Percentiles rank a stretch among this genome's conserved stretches.
Conservation (phyloP, 2,888 invertebrate species). For the Flexamia atlantica region DNA sequence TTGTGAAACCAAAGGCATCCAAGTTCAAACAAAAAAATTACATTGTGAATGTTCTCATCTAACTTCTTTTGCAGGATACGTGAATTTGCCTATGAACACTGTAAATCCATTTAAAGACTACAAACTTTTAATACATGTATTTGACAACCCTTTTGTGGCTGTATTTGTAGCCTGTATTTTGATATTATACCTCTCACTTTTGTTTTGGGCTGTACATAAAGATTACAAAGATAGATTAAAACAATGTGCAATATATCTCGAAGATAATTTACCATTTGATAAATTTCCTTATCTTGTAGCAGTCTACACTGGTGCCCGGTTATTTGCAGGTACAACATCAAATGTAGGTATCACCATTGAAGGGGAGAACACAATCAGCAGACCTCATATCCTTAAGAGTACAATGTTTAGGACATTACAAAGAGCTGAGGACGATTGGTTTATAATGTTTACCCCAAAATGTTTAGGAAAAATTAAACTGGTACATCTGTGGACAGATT, state of each 20-base stretch:
- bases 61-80: constrained; percentile 4
- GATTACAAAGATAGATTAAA: not conserved
- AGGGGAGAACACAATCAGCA: not conserved
- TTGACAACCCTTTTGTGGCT: constrained; percentile 4
- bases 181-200: not conserved
- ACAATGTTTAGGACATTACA: constrained; percentile 1
- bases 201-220: not conserved
- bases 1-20: not conserved
- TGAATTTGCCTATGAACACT: not conserved
- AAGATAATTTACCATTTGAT: constrained; percentile 42
- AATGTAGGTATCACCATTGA: constrained; percentile 21
- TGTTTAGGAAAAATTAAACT: not conserved
- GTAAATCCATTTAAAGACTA: constrained; percentile 24
- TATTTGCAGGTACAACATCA: constrained; percentile 30
- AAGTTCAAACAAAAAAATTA: not conserved
- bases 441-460: not conserved
- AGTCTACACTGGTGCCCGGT: not conserved
- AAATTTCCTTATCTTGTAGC: not conserved
- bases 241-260: constrained; percentile 28
- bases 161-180: not conserved
- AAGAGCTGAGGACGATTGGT: constrained; percentile 32
- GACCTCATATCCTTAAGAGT: constrained; percentile 14
- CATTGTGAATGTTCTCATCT: constrained; percentile 20
- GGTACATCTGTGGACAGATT: constrained; percentile 12
- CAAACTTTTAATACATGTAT: not conserved